A percentile compares a stretch with the other conserved stretches of the same genome.
phyloP scores from a whole-genome alignment of 2,797 vertebrate genomes.

The Channa striata region DNA sequence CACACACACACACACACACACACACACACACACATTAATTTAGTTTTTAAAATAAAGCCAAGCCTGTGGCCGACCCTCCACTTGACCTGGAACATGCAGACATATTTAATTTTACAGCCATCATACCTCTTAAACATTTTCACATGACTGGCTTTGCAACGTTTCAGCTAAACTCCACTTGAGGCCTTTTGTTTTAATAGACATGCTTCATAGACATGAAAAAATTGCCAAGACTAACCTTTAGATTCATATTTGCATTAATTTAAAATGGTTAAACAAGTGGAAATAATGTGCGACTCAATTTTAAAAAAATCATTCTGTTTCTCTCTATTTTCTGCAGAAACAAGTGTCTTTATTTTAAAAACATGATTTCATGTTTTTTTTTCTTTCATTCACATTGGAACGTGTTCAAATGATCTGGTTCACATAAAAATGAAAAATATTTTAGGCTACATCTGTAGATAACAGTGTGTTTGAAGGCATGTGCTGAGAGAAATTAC shows the following conservation, averaged over 20 bases:
- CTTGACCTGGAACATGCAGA: conserved; percentile 45
- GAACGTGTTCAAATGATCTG: conserved; percentile 15
- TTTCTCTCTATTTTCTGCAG: not conserved
- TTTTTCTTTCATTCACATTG: conserved; percentile 11
- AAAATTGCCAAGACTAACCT: not conserved
- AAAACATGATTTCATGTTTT: not conserved
- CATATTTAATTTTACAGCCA: not conserved
- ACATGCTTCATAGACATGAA: not conserved
- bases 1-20: too few relatives aligned
- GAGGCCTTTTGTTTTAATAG: not conserved
- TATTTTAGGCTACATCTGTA: conserved; percentile 18
- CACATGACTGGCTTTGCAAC: not conserved
- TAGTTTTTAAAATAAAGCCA: conserved; percentile 1
- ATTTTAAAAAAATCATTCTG: not conserved
- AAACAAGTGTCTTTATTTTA: too few relatives aligned
- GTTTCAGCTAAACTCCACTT: not conserved
- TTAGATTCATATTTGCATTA: not conserved
- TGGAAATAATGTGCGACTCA: not conserved
- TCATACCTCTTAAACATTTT: not conserved
- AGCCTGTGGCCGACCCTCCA: conserved; percentile 7
- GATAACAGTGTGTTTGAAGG: conserved; percentile 45
- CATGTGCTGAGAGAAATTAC: conserved; percentile 66
- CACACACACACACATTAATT: too few relatives aligned
- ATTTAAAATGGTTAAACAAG: not conserved
- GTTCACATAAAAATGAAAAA: conserved; percentile 1